Evolutionary conservation across 2,113 vertebrate genomes (phyloP), one percentile per base, ranked within the genome.

Genomic region (Lipotes vexillifer): DNA sequence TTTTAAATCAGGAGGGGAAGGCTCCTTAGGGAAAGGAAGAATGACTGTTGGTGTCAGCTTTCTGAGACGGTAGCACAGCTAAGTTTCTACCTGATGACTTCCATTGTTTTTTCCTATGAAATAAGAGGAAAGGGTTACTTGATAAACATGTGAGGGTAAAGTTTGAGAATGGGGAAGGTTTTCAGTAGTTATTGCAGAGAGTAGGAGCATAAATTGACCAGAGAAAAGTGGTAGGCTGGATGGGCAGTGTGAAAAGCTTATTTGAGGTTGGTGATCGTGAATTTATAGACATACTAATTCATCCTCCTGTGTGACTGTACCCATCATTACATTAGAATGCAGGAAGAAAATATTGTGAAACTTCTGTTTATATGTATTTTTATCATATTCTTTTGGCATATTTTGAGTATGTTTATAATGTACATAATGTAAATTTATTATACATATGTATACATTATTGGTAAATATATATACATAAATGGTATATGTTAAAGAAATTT

Each of bases 141-240:
- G 88, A 95, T 86, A 94, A 97, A 96, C 31, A 85, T 65, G 13
- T 82, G 78, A 80, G n/a, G 38, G 65, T 92, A 77, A 63, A 78
- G 33, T 86, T 92, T 86, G 88, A 89, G 72, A 94, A 86, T 82
- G 44, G 66, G 52, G 84, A 87, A 94, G 55, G 27, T 72, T 84
- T 93, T 36, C 93, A 96, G 88, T 36, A 71, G 63, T 88, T 93
- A 93, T 72, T 93, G 38, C 33, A 65, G 27, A 72, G 20, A 85
- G 52, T n/a, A 52, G 52, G 31, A 74, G 31, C 65, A 91, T 49
- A 82, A 90, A 59, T 52, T 91, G 63, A 85, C 21, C 23, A 92
- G 69, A 84, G 21, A 93, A 90, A 92, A 66, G 46, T 69, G 61
- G 59, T 69, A 49, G 74, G 71, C 55, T 66, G 71, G 27, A 55